phyloP scores from a whole-genome alignment of 2,113 vertebrate species.

The Percopsis transmontana region DNA sequence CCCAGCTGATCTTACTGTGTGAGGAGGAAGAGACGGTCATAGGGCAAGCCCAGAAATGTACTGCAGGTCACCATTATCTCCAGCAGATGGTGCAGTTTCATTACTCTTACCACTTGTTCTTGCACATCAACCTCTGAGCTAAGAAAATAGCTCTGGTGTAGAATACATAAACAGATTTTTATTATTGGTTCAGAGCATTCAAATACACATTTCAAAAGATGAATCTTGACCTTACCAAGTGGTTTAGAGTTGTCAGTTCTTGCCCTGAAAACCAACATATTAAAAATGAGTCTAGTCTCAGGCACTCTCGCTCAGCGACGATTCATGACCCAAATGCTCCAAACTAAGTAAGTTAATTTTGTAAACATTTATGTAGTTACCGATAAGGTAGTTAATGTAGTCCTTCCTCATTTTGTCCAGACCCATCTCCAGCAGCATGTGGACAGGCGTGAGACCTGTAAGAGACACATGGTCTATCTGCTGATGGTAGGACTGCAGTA shows the following conservation, averaged over 20 bases:
- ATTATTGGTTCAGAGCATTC: neutral
- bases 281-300: neutral
- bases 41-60: slow-evolving; percentile 85
- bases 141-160: slow-evolving; percentile 85
- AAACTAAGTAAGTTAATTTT: neutral
- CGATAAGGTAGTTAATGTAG: slow-evolving; percentile 93
- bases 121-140: slow-evolving; percentile 84
- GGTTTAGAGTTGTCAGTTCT: slow-evolving; percentile 88
- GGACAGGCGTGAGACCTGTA: slow-evolving; percentile 80
- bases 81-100: slow-evolving; percentile 94
- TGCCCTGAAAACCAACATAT: slow-evolving; percentile 76
- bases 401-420: slow-evolving; percentile 97
- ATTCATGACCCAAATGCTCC: neutral
- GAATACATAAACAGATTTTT: slow-evolving; percentile 2
- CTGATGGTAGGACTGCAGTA: slow-evolving; percentile 89
- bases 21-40: slow-evolving; percentile 89
- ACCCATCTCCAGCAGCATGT: slow-evolving; percentile 93
- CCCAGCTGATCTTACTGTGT: slow-evolving; percentile 82
- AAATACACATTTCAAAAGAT: neutral
- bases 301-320: neutral
- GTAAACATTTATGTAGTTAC: slow-evolving; percentile 65
- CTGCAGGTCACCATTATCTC: slow-evolving; percentile 88
- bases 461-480: slow-evolving; percentile 81
- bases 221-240: slow-evolving; percentile 81
- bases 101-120: slow-evolving; percentile 87